A percentile compares a stretch with the other conserved stretches of the same genome.
Conservation (phyloP, 2,797 vertebrate genomes). For the Sitta carolinensis region DNA sequence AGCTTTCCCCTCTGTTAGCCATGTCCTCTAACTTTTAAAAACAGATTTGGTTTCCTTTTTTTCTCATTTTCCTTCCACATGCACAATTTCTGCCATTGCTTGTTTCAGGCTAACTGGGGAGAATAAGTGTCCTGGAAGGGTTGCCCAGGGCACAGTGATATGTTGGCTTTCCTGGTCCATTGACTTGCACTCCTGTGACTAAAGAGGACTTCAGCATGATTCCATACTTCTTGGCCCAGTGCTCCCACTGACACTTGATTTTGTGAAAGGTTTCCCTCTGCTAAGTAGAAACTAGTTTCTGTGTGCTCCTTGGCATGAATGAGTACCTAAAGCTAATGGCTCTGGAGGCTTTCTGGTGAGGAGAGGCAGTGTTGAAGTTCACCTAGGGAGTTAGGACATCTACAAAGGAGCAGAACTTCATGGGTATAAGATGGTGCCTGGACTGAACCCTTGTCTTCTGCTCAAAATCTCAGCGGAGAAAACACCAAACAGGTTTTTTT, state of each 20-base stretch:
- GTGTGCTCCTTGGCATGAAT: neutral
- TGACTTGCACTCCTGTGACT: neutral
- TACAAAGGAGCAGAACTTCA: neutral
- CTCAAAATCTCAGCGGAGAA: neutral
- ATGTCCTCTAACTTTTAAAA: neutral
- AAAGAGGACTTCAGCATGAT: neutral
- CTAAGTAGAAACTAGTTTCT: neutral
- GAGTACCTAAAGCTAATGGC: neutral
- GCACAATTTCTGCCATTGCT: neutral
- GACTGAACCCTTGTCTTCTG: neutral
- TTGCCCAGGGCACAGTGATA: neutral
- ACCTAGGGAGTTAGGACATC: neutral
- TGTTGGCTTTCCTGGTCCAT: neutral
- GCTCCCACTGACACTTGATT: neutral
- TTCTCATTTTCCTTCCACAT: neutral
- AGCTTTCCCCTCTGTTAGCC: neutral
- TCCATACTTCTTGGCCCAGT: neutral
- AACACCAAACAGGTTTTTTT: neutral
- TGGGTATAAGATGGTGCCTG: neutral
- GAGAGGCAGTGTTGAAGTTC: neutral
- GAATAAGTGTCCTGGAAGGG: neutral
- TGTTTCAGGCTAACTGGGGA: neutral
- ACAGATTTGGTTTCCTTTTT: neutral
- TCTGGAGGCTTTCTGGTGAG: neutral
- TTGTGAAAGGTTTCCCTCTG: neutral